Percentiles rank a stretch among this genome's conserved stretches.
Conservation (phyloP, 2,888 invertebrate genomes). For the Electrophaes corylata region DNA sequence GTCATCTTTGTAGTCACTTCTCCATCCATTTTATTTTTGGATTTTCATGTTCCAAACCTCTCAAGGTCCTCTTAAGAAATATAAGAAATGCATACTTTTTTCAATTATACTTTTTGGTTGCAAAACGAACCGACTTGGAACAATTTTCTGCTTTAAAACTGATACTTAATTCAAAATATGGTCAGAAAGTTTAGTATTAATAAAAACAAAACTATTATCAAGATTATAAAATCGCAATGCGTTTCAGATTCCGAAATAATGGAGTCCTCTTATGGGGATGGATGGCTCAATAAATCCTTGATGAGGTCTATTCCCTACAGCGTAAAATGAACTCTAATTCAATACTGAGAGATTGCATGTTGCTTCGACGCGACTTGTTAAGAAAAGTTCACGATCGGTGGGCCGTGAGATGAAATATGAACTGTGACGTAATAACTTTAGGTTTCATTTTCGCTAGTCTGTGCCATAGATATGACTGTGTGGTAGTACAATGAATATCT, state of each 20-base stretch:
- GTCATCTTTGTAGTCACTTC: no score
- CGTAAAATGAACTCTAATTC: conserved; percentile 5
- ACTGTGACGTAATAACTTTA: background rate
- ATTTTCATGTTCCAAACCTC: no score
- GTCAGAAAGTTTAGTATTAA: background rate
- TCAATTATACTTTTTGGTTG: no score
- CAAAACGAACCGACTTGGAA: background rate
- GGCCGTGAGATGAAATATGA: background rate
- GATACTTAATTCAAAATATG: background rate
- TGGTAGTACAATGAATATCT: background rate
- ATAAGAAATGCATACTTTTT: no score
- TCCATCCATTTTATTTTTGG: no score
- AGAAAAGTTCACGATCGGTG: background rate
- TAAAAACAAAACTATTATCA: conserved; percentile 1
- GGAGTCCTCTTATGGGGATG: conserved; percentile 39
- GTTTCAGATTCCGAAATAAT: conserved; percentile 45
- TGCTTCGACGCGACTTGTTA: background rate
- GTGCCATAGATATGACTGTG: background rate
- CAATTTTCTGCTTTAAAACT: background rate
- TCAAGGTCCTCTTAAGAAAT: no score
- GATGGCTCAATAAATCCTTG: conserved; percentile 39
- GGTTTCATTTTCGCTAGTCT: conserved; percentile 6
- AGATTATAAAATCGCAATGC: conserved; percentile 28
- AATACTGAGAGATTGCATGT: background rate
- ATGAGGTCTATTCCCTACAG: background rate